phyloP scores from a whole-genome alignment of 2,113 vertebrate species.

The Beaufortia kweichowensis region DNA sequence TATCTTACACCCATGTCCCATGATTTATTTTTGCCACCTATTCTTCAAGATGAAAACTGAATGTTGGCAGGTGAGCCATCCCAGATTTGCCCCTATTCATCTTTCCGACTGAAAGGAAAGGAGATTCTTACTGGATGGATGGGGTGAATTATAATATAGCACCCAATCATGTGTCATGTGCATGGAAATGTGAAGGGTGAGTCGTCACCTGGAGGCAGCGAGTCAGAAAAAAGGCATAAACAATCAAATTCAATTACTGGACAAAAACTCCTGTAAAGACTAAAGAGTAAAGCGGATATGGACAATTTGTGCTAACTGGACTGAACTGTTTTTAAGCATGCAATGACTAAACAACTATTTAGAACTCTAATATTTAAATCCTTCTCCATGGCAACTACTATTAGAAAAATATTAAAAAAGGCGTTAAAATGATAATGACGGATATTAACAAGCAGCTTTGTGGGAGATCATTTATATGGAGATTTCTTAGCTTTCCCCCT shows the following conservation, averaged over 20 bases:
- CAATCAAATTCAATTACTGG: conserved; percentile 24
- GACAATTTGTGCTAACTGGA: background rate
- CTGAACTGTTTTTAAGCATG: background rate
- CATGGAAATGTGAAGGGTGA: conserved; percentile 15
- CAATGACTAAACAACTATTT: background rate
- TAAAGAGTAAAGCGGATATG: background rate
- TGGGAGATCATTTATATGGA: background rate
- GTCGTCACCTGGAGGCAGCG: background rate
- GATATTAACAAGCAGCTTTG: background rate
- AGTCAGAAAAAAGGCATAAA: conserved; percentile 15
- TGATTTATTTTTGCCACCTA: conserved; percentile 6
- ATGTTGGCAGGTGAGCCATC: background rate
- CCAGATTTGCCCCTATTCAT: background rate
- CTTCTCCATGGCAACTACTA: background rate
- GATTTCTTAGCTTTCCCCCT: background rate
- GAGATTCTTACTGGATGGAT: background rate
- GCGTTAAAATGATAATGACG: background rate
- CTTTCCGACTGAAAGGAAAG: background rate
- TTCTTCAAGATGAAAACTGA: background rate
- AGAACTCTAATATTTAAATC: background rate
- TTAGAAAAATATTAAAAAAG: conserved; percentile 3
- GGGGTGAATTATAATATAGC: conserved; percentile 18
- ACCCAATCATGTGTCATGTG: background rate
- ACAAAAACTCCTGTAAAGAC: background rate
- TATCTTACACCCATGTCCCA: background rate